Evolutionary conservation across 2,797 vertebrate genomes (phyloP), one percentile per base, ranked within the genome.

Genomic region (Heliangelus exortis): DNA sequence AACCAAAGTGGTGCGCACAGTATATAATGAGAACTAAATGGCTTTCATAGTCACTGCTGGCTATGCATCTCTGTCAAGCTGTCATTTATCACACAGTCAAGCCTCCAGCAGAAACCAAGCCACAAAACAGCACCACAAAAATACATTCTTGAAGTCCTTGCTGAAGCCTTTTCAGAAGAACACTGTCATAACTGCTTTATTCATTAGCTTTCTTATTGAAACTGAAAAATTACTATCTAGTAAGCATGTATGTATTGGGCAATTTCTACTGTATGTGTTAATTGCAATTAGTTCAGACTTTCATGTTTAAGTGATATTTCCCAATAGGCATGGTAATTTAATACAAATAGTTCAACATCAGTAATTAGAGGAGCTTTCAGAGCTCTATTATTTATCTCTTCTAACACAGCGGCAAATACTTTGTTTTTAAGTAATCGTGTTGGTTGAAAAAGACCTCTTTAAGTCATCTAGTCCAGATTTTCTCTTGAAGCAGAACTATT

Each of bases 21-120:
- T 92, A 67, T 83, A 97, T 94, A 97, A 97, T 96, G 95, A 95
- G 86, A 78, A 87, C 73, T 96, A 92, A 96, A 97, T 94, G 87
- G 71, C 94, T 97, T 97, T 97, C 91, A 95, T 94, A 97, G 92
- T 87, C 88, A 93, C 87, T 94, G 62, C 78, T 92, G 96, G 80
- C 67, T 92, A 87, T 95, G 65, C 81, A 92, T 93, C 93, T 92
- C 78, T 2, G 33, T 92, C 95, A 95, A 95, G 53, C 71, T 96
- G 91, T 91, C 96, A 95, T 91, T 96, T 95, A 87, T 92, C 84
- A 87, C 61, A 78, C 51, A 96, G 87, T 89, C 87, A 82, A 84
- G 31, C 33, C 89, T 80, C 0, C 0, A 79, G 67, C 51, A 94
- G 81, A 87, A 96, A 77, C 22, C 36, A 92, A 87, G 33, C 16